Base-by-base conservation (phyloP, 2,113 vertebrate genomes). In the Cisticola juncidis region DNA sequence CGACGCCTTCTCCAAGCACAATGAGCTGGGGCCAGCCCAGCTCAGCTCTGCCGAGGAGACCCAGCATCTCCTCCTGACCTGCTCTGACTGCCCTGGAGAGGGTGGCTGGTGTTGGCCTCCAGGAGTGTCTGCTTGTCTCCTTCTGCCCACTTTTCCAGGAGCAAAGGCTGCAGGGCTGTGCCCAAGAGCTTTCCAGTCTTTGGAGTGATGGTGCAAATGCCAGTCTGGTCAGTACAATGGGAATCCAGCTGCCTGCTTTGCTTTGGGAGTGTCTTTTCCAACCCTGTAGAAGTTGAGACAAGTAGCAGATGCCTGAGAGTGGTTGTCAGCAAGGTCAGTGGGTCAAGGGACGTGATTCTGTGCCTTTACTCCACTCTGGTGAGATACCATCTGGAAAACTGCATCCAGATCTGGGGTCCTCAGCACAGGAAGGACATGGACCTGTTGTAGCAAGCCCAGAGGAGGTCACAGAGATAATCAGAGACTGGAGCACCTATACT, bases 1-100 rank as follows among this genome's bases (percentile, higher is more conserved):
- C 44, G 10, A 74, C 18, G 36, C 89, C 94, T 81, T 71, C 95
- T 81, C 77, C 73, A 60, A 48, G 42, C 84, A 94, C 84, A 91
- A 62, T 66, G 90, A 92, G 44, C 83, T 18, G 12, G 74, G 92
- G 62, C 54, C 62, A 57, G 54, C 58, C 82, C 53, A 35, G 82
- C 74, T 57, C 70, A 26, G 54, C 35, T 2, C 61, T 19, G n/a
- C 64, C 1, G 1, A 36, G n/a, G 78, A 88, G 20, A 79, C 54
- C 73, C 28, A 2, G 0, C n/a, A 45, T 44, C 73, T 77, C 71
- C 40, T 73, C 64, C 38, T 0, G 0, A 31, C 38, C 84, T 51
- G 33, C 65, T 78, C 56, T 0, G 0, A 7, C 38, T 70, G 68
- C 58, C 25, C 31, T 14, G 19, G 42, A 44, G 60, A 68, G 33